Evolutionary conservation across 2,888 invertebrate genomes (phyloP), one percentile per base, ranked within the genome.

Genomic region (Rhogogaster chlorosoma): DNA sequence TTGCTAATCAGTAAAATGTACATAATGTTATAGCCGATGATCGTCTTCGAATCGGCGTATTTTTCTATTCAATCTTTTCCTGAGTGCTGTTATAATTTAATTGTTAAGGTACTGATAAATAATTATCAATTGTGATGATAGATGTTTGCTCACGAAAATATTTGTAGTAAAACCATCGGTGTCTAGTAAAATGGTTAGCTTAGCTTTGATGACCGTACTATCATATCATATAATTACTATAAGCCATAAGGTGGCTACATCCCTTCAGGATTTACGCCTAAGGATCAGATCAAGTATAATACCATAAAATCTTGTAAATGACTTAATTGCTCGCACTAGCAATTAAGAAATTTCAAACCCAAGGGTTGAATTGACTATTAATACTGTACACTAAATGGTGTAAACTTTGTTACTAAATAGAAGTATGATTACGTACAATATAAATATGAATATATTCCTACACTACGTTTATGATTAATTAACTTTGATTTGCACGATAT

Each of bases 1-100:
- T 42, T 7, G 67, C 67, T 67, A 12, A 67, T 29, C 26, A 61
- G 61, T 61, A 26, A 61, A 61, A 12, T 26, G 61, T 61, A 61
- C 22, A 26, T 61, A 61, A 61, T 61, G 26, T 61, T 32, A 32
- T 18, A 32, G 32, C 32, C 18, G 32, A 67, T 29, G 1, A 29
- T 73, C 42, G 77, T 77, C 53, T 6, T n/a, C n/a, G 32, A 18
- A 77, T 77, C 6, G 45, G 70, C 42, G 10, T 42, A 77, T 77
- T 77, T 53, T 77, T 77, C 53, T 77, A 77, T 53, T 29, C 32
- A 77, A 77, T 49, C 22, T 77, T 49, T n/a, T 73, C 42, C 71
- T 73, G 71, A 22, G 42, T 73, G 22, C 22, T 73, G 12, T 42
- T 42, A 73, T 73, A 42, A 9, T 73, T 42, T 71, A 71, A 38